These are phyloP conservation scores for Rhea pennata DNA, from an alignment of 2,113 vertebrate species.

Conservation along the genomic window DNA sequence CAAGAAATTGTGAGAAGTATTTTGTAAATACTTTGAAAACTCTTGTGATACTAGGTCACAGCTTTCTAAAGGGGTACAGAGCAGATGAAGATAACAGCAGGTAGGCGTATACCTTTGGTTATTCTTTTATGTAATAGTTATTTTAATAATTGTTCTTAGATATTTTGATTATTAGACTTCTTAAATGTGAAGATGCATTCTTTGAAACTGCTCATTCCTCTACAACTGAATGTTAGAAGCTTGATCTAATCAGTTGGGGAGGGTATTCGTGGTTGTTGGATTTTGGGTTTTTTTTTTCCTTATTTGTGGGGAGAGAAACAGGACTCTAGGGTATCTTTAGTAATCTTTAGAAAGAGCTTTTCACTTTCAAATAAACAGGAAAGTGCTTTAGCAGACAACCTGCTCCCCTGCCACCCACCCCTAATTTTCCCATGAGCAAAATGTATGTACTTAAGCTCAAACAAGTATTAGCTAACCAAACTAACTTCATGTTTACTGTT, in stretches of 20 bases:
- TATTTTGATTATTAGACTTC: not conserved
- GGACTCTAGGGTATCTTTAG: not conserved
- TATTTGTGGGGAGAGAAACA: not conserved
- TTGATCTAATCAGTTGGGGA: not conserved
- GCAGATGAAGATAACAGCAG: not conserved
- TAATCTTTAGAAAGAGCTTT: not conserved
- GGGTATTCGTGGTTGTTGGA: too few relatives aligned
- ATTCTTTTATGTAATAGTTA: not conserved
- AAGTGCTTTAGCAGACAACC: not conserved
- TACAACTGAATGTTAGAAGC: not conserved
- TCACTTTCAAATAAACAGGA: not conserved
- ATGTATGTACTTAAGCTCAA: not conserved
- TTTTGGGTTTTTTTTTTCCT: not conserved
- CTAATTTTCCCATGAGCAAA: too few relatives aligned
- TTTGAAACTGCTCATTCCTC: not conserved
- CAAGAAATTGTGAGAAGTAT: not conserved
- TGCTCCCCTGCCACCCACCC: not conserved
- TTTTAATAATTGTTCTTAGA: not conserved
- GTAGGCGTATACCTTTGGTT: not conserved
- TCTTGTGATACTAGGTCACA: not conserved
- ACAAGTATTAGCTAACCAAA: not conserved
- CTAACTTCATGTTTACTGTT: not conserved
- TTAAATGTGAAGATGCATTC: not conserved
- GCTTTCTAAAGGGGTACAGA: not conserved
- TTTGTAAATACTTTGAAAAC: not conserved